Conservation (phyloP, 1,140 invertebrate genomes). For the Dolichoris vasculosae region DNA sequence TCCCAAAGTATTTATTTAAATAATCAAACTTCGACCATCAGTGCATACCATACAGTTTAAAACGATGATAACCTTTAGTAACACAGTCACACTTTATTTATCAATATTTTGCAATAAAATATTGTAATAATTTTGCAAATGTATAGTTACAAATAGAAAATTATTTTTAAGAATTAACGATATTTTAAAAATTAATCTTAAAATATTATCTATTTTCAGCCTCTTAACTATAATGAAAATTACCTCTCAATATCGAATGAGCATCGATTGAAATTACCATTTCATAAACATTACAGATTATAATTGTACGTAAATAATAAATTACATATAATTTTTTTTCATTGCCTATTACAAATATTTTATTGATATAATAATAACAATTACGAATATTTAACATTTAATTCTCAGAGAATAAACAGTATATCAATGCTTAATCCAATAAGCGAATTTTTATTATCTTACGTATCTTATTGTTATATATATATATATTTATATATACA, state of each 20-base stretch:
- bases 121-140: not conserved
- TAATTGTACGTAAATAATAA: not conserved
- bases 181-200: not conserved
- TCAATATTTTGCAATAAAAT: conserved; percentile 23
- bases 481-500: too few species aligned
- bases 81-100: conserved; percentile 18
- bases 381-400: not conserved
- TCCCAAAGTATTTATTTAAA: not conserved
- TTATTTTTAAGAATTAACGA: not conserved
- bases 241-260: not conserved
- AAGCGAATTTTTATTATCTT: too few species aligned
- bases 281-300: not conserved
- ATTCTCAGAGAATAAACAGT: too few species aligned
- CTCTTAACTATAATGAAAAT: not conserved
- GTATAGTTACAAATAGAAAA: not conserved
- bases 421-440: too few species aligned
- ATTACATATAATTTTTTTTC: not conserved
- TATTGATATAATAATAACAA: not conserved
- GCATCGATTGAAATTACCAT: not conserved
- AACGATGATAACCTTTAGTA: conserved; percentile 11
- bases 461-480: too few species aligned
- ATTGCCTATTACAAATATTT: not conserved
- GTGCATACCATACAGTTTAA: not conserved
- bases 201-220: not conserved
- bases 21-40: not conserved